Conservation (phyloP, 2,888 invertebrate genomes). For the Drosophila conformis region DNA sequence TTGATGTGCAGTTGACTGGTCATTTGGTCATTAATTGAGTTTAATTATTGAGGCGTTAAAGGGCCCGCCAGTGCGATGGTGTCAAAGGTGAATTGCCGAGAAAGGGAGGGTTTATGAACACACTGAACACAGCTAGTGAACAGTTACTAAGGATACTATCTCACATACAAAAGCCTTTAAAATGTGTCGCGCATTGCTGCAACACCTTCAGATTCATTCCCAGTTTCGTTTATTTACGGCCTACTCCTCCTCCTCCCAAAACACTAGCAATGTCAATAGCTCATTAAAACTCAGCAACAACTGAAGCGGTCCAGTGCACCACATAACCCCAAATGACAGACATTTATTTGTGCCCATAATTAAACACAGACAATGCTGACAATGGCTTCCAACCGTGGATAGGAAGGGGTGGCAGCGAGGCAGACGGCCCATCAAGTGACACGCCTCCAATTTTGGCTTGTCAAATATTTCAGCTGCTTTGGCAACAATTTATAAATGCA, state of each 20-base stretch:
- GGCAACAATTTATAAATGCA: slow-evolving; percentile 72
- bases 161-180: not conserved
- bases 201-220: slow-evolving; percentile 19
- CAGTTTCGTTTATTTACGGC: not conserved
- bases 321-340: slow-evolving; percentile 60
- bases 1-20: slow-evolving; percentile 64
- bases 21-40: slow-evolving; percentile 69
- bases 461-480: slow-evolving; percentile 62
- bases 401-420: not conserved
- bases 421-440: slow-evolving; percentile 19
- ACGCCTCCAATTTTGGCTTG: slow-evolving; percentile 41
- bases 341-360: slow-evolving; percentile 77
- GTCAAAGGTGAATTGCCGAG: slow-evolving; percentile 8
- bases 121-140: not conserved
- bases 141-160: slow-evolving; percentile 6
- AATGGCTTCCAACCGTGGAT: not conserved
- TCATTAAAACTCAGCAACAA: slow-evolving; percentile 61
- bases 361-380: slow-evolving; percentile 67
- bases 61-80: slow-evolving; percentile 8
- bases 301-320: slow-evolving; percentile 39
- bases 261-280: slow-evolving; percentile 48
- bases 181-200: not conserved
- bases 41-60: slow-evolving; percentile 70
- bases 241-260: not conserved
- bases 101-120: not conserved